Evolutionary conservation across 2,888 invertebrate genomes (phyloP), one percentile per base, ranked within the genome.

Genomic region (Acleris literana): DNA sequence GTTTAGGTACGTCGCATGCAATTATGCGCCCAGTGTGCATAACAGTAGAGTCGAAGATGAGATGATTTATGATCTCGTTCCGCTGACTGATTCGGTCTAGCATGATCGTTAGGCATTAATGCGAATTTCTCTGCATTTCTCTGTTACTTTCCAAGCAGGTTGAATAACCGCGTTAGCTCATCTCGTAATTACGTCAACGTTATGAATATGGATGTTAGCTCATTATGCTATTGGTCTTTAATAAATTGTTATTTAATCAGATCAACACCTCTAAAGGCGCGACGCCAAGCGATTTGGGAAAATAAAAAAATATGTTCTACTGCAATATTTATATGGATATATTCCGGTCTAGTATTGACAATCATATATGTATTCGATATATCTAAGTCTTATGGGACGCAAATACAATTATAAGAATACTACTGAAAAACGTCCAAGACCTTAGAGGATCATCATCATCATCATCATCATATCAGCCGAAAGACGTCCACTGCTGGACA

Each of bases 101-200:
- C 82, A 81, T 82, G 82, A 80, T 83, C 82, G 76, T 78, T 74
- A 77, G 76, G 76, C 73, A 79, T 78, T 78, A 82, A 83, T 78
- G 85, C 80, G 85, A 87, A 87, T 90, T 87, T 90, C 88, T 87
- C 88, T 81, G 72, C 87, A 87, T 90, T 89, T 90, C 89, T 89
- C 87, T 79, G 69, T 73, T 80, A 82, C 89, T 90, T 90, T 90
- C 89, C 79, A 87, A 80, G 69, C 70, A 72, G 76, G 90, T 91
- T 91, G 88, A 91, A 90, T 88, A 90, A 90, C 90, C 77, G 70
- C 70, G 82, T 82, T 79, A 82, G 77, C 79, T 78, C 81, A 84
- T 85, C 79, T 78, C 66, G 75, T 80, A 82, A 86, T 87, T 87
- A 82, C 82, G 78, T 80, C 80, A 76, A 70, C 61, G 61, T 44